Evolutionary conservation across 2,797 vertebrate genomes (phyloP), one percentile per base, ranked within the genome.

Genomic region (Channallabes apus): DNA sequence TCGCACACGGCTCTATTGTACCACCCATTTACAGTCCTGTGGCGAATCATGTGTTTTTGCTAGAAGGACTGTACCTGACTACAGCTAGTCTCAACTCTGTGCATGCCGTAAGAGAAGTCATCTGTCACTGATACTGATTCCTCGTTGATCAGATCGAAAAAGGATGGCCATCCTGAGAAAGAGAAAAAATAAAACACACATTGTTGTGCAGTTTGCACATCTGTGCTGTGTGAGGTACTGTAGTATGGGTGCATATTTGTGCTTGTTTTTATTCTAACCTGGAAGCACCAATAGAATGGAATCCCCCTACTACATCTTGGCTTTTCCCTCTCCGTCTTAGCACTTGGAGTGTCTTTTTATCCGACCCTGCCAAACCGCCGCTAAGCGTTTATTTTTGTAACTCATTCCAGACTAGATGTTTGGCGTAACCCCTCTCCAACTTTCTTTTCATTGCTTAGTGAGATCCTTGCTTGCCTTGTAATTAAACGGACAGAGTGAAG

Each of bases 41-140:
- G 4, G 54, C 12, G 18, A 54, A 18, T 35, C 18, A 3, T 12
- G 11, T n/a, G 22, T 64, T 41, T 62, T 29, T 46, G 35, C 4
- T 62, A 15, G 15, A 32, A 68, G 41, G 29, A 67, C 54, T 32
- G 41, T 90, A 97, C 98, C 97, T 98, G 96, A 91, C 94, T 96
- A 92, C 98, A 99, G 90, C 95, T 96, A 4, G 95, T 94, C 94
- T 99, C 98, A 88, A 99, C 93, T 86, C 98, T 92, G 94, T 99
- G 98, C 95, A 99, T 97, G 87, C 98, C 98, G 0, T 96, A 95
- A 82, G 98, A 97, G 91, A 96, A 99, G 91, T 99, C 98, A 69
- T 99, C 96, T 0, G 94, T 91, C 90, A 92, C 86, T 1, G 90
- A 81, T 87, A 99, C 64, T 54, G 93, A 93, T 12, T 97, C 96